A percentile compares a stretch with the other conserved stretches of the same genome.
Evolutionary conservation across 2,888 invertebrate genomes (phyloP).

Genomic region (Drosophila anomalata): DNA sequence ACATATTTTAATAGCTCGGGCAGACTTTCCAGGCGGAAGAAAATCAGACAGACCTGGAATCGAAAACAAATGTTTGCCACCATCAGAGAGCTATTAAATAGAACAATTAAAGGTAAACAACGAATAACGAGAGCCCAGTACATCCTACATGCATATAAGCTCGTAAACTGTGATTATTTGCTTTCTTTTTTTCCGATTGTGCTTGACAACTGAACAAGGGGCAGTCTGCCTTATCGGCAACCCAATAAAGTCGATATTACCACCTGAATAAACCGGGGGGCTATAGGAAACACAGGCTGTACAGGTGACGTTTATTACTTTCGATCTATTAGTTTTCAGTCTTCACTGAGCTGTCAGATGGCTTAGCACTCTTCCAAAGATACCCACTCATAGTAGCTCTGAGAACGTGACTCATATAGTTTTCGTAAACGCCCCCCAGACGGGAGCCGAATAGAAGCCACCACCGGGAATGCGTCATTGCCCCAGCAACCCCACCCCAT

Average conservation of each 20-base stretch:
- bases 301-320: not conserved
- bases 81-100: not conserved
- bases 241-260: conserved; percentile 15
- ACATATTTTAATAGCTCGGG: not conserved
- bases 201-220: not conserved
- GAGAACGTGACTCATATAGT: conserved; percentile 10
- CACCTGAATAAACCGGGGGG: not conserved
- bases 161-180: not conserved
- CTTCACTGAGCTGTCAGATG: not conserved
- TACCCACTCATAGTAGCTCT: no score
- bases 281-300: not conserved
- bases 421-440: conserved; percentile 3
- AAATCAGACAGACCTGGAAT: not conserved
- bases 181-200: not conserved
- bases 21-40: not conserved
- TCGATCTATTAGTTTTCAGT: not conserved
- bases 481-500: not conserved
- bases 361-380: no score
- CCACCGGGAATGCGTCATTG: conserved; percentile 41
- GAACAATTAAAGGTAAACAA: conserved; percentile 9
- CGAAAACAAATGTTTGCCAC: not conserved
- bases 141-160: not conserved
- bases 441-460: conserved; percentile 3
- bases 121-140: not conserved
- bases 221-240: not conserved